phyloP scores from a whole-genome alignment of 2,888 invertebrate genomes.

The Parelbella ahira region DNA sequence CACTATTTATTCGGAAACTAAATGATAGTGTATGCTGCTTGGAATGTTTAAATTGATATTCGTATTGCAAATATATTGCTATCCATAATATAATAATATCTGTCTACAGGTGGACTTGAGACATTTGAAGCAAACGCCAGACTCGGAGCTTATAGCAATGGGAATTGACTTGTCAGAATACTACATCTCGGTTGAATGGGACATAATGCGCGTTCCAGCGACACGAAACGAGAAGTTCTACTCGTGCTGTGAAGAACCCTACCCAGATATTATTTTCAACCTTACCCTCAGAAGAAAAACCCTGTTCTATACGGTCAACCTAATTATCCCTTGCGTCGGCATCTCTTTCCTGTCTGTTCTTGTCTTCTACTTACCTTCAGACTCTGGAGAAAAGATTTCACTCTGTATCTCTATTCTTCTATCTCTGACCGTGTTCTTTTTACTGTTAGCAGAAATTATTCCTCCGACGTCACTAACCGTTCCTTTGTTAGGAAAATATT shows the following conservation, averaged over 20 bases:
- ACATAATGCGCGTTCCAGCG: constrained; percentile 95
- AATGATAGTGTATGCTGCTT: too few species aligned
- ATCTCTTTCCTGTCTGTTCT: constrained; percentile 98
- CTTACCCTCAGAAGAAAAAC: constrained; percentile 96
- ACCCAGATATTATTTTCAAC: constrained; percentile 98
- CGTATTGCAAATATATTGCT: too few species aligned
- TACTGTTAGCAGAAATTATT: constrained; percentile 95
- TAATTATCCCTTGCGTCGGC: constrained; percentile 98
- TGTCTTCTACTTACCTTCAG: constrained; percentile 98
- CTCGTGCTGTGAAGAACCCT: constrained; percentile 98
- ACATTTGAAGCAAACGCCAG: constrained; percentile 92
- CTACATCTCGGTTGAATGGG: constrained; percentile 99
- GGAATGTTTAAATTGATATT: too few species aligned
- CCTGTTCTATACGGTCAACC: constrained; percentile 97
- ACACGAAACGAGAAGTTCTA: constrained; percentile 95
- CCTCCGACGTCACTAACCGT: constrained; percentile 96
- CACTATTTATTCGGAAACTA: too few species aligned
- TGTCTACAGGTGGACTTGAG: constrained; percentile 90
- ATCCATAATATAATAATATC: constrained; percentile 1
- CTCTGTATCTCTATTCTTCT: constrained; percentile 96
- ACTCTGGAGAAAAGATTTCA: constrained; percentile 98
- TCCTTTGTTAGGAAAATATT: constrained; percentile 94
- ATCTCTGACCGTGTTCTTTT: constrained; percentile 96
- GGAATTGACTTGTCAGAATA: constrained; percentile 96
- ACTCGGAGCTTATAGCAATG: constrained; percentile 92